phyloP scores from a whole-genome alignment of 2,113 vertebrate genomes.

The Rattus rattus region DNA sequence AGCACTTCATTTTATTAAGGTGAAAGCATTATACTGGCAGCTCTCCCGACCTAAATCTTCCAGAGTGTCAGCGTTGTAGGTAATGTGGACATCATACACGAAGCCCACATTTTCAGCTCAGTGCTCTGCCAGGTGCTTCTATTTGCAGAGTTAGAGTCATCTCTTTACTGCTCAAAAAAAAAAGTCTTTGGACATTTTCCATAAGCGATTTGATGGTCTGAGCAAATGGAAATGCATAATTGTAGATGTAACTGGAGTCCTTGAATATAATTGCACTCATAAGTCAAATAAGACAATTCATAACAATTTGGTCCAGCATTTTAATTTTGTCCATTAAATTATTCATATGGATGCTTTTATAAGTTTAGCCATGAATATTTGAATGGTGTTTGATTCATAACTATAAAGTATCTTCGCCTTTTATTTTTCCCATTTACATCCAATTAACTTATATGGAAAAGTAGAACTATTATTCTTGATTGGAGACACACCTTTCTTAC shows the following conservation, averaged over 20 bases:
- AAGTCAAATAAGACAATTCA: constrained; percentile 82
- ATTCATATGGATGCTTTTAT: constrained; percentile 80
- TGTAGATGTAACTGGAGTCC: constrained; percentile 70
- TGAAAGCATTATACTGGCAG: not conserved
- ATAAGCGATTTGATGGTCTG: constrained; percentile 21
- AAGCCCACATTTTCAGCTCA: not conserved
- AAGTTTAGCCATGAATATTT: constrained; percentile 79
- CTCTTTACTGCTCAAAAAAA: not conserved
- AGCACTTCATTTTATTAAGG: not conserved
- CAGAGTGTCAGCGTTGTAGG: not conserved
- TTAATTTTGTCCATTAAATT: constrained; percentile 85
- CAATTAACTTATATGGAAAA: constrained; percentile 25
- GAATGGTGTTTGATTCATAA: constrained; percentile 60
- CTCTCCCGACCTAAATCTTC: not conserved
- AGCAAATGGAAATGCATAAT: constrained; percentile 70
- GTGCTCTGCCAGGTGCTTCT: not conserved
- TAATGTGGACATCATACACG: too few relatives aligned
- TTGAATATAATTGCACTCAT: constrained; percentile 80
- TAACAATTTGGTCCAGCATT: constrained; percentile 76
- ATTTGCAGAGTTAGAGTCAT: not conserved
- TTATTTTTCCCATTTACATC: constrained; percentile 52
- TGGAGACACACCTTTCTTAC: not conserved
- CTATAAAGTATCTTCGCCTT: constrained; percentile 28
- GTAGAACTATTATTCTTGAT: constrained; percentile 20
- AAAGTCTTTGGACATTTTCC: not conserved